Base-by-base conservation (phyloP, 30 jellyfish, hydroid and myxozoan species). In the Turritopsis rubra region DNA sequence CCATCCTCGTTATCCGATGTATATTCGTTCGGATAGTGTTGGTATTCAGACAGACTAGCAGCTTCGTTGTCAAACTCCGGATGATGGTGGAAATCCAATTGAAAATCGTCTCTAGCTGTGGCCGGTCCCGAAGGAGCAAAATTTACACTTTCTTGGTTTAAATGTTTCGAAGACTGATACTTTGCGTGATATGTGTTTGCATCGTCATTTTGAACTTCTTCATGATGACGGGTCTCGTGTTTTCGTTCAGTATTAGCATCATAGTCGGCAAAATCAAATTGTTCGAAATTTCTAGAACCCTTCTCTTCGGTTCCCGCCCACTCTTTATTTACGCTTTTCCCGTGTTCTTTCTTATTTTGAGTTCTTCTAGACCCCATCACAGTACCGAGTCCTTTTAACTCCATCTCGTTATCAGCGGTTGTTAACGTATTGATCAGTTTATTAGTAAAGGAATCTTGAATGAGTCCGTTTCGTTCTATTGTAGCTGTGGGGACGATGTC, bases 1-100 rank as follows among this genome's bases (percentile, higher is more conserved):
- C 77, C 77, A 27, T 7, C 30, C 77, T 68, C 77, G 4, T 68
- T 27, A 7, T 68, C 31, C 8, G 28, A 23, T 68, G 77, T 27
- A 26, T 80, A 80, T 66, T 80, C 87, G 53, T 80, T 80, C 1
- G 87, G 87, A 68, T 80, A 80, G 65, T 80, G 87, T 4, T n/a
- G 65, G 66, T 80, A 80, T 54, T 80, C 87, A 0, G 31, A 53
- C 53, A 80, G 66, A 68, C 30, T 68, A 23, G 28, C 30, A 0
- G 30, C 4, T 17, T 68, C 77, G 30, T 68, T 27, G 77, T 68
- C 30, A 1, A 23, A n/a, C 28, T 68, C 77, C n/a, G 28, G 31
- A 68, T 68, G 31, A 0, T 68, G 28, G 19, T 68, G 77, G 0
- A 0, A 22, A 27, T 68, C 30, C 9, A 23, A 9, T 41, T 41